Base-by-base conservation (phyloP, 2,797 vertebrate species). In the Aeoliscus strigatus region DNA sequence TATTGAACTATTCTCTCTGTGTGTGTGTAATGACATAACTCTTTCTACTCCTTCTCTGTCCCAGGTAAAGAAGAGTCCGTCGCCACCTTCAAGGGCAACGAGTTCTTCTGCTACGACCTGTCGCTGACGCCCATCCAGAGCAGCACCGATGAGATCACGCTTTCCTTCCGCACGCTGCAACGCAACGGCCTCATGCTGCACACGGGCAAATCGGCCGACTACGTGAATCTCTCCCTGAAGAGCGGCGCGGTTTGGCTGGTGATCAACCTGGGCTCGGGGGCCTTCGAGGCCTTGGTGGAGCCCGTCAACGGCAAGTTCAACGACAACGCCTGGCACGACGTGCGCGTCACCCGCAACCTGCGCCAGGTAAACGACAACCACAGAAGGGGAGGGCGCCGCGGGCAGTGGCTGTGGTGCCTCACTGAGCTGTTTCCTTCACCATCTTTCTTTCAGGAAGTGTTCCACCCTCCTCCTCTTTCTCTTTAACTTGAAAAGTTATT, bases 61-160 rank as follows among this genome's bases (percentile, higher is more conserved):
- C 9, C 73, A 92, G 94, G 89, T 36, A 93, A 93, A 66, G 90
- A 92, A 48, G 94, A 96, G 73, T 94, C 91, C 0, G 92, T 94
- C 51, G 94, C 93, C 27, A 96, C 94, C 33, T 96, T 97, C 88
- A 90, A 92, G 46, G 94, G 94, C 52, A 92, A 90, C 12, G 94
- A 97, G 78, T 97, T 94, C 86, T 97, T 97, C 90, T 96, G 94
- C 89, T 97, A 96, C 27, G 93, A 97, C 87, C 88, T 95, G 70
- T 96, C 93, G 1, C 87, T 93, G 84, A 95, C 90, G 16, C 93
- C 94, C 10, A 96, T 96, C 89, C 94, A 96, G 89, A 96, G 94
- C 89, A 97, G 94, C 90, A 90, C 92, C 0, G 94, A 97, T 3
- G 94, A 97, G 88, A 92, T 97, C 82, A 93, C 94, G 4, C 88